Evolutionary conservation across 2,113 vertebrate species (phyloP).

Genomic region (Sylvilagus bachmani): DNA sequence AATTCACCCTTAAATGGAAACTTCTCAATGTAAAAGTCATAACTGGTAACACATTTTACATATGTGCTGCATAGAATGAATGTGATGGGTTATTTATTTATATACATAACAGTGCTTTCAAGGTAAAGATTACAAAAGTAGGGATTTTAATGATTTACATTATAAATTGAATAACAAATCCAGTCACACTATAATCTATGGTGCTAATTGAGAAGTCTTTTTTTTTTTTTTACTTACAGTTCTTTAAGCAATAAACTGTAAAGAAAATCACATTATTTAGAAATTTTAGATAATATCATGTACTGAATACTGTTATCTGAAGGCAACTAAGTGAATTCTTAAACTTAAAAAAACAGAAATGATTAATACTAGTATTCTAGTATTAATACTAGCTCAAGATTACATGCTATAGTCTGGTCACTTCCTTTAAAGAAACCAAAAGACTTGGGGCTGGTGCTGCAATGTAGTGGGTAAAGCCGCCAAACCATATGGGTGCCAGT

Average conservation of each 20-base stretch:
- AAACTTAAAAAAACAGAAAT: not conserved
- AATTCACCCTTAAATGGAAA: conserved; percentile 44
- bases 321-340: not conserved
- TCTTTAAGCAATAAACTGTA: not conserved
- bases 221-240: not conserved
- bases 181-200: not conserved
- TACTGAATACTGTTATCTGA: not conserved
- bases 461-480: too few relatives aligned
- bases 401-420: not conserved
- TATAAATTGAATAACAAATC: conserved; percentile 10
- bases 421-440: not conserved
- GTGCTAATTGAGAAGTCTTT: not conserved
- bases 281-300: not conserved
- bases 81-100: not conserved
- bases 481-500: too few relatives aligned
- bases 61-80: not conserved
- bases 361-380: not conserved
- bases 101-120: not conserved
- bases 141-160: not conserved
- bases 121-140: not conserved
- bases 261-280: not conserved
- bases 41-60: not conserved
- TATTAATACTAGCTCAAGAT: not conserved
- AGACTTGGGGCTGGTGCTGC: too few relatives aligned
- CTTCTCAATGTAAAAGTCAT: not conserved